These are phyloP conservation scores for Malurus elegans DNA, from an alignment of 2,113 vertebrate genomes.

Conservation along the genomic window DNA sequence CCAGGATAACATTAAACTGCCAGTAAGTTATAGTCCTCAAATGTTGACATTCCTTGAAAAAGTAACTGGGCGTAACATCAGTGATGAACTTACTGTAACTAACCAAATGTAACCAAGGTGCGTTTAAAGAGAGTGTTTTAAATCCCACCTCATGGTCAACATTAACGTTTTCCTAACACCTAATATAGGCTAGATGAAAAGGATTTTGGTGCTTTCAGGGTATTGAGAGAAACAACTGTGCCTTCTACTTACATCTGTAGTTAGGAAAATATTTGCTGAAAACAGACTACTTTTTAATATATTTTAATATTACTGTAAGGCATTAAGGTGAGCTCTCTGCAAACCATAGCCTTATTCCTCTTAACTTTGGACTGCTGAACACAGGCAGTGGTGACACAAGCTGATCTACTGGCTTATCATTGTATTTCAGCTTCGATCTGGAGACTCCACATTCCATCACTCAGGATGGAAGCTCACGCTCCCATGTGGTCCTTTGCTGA, in stretches of 20 bases:
- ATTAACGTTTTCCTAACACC: neutral
- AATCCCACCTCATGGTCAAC: neutral
- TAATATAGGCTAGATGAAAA: conserved; percentile 37
- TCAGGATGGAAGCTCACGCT: neutral
- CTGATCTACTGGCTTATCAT: neutral
- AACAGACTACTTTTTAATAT: neutral
- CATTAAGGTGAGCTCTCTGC: neutral
- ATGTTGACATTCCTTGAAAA: conserved; percentile 36
- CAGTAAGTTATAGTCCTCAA: neutral
- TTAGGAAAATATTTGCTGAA: conserved; percentile 20
- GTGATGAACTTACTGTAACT: conserved; percentile 5
- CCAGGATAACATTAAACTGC: conserved; percentile 45
- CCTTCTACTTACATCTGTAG: neutral
- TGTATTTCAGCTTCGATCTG: neutral
- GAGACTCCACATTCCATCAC: neutral
- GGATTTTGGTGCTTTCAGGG: conserved; percentile 1
- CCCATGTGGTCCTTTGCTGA: neutral
- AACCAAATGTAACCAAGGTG: conserved; percentile 22
- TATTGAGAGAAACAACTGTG: neutral
- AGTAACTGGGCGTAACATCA: neutral
- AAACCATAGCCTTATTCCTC: neutral
- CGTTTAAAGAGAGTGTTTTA: conserved; percentile 34
- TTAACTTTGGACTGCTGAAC: neutral
- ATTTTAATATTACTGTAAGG: neutral
- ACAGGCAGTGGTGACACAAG: neutral